These are phyloP conservation scores for Amblyjoppa proteus DNA, from an alignment of 2,888 invertebrate species.

Conservation along the genomic window DNA sequence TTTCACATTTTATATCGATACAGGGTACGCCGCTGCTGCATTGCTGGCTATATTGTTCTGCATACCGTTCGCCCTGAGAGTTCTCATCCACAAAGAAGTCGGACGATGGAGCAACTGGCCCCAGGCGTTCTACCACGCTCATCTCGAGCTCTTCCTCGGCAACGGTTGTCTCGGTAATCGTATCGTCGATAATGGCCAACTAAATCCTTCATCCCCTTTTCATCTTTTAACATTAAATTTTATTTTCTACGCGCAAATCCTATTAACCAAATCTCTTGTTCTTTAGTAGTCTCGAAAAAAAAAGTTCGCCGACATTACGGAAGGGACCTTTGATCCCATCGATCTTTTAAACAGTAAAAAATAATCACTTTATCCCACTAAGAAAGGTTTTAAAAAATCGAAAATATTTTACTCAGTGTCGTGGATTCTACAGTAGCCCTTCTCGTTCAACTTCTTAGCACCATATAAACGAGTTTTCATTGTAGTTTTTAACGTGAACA, in stretches of 20 bases:
- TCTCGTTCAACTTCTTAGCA: no score
- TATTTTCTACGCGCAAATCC: not conserved
- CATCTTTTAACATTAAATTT: not conserved
- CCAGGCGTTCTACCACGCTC: slow-evolving; percentile 90
- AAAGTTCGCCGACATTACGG: not conserved
- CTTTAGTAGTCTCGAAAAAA: not conserved
- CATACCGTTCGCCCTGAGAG: slow-evolving; percentile 89
- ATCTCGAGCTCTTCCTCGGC: slow-evolving; percentile 90
- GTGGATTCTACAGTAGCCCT: not conserved
- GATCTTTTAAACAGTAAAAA: not conserved
- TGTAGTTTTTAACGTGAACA: no score
- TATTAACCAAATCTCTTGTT: not conserved
- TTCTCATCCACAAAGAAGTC: slow-evolving; percentile 88
- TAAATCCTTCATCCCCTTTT: not conserved
- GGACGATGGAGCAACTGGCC: slow-evolving; percentile 89
- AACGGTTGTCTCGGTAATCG: slow-evolving; percentile 89
- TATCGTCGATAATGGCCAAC: slow-evolving; percentile 29
- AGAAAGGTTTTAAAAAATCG: not conserved
- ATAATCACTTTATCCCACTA: not conserved
- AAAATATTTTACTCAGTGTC: not conserved
- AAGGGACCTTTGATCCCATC: not conserved
- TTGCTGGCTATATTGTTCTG: slow-evolving; percentile 90
- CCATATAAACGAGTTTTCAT: no score
- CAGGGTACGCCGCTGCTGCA: slow-evolving; percentile 92
- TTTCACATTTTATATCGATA: slow-evolving; percentile 35